A percentile compares a stretch with the other conserved stretches of the same genome.
Evolutionary conservation across 2,888 invertebrate species (phyloP).

Genomic region (Pachydiplax longipennis): DNA sequence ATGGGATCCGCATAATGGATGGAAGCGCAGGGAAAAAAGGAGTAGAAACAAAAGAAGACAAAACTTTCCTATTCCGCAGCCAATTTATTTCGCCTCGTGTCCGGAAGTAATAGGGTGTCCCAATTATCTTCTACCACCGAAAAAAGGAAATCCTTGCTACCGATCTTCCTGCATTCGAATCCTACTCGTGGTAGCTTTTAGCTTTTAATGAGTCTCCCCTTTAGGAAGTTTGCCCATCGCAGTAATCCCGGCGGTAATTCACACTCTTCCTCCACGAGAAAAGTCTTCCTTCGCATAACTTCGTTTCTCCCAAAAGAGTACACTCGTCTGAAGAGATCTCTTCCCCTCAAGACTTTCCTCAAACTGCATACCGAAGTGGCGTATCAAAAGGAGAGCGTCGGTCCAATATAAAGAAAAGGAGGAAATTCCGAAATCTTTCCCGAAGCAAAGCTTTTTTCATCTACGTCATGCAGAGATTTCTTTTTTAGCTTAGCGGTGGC

Average conservation of each 20-base stretch:
- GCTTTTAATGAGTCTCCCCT: neutral
- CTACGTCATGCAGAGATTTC: neutral
- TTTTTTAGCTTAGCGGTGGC: neutral
- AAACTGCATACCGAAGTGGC: neutral
- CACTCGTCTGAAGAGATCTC: neutral
- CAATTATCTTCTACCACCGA: neutral
- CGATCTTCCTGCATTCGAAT: neutral
- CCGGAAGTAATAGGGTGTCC: neutral
- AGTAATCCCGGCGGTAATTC: neutral
- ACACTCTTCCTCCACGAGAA: neutral
- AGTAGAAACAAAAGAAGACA: neutral
- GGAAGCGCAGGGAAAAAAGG: neutral
- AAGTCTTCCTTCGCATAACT: neutral
- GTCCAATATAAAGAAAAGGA: neutral
- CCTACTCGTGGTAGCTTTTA: neutral
- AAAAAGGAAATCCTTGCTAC: neutral
- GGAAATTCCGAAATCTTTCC: neutral
- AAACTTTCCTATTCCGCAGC: neutral
- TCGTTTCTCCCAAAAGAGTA: neutral
- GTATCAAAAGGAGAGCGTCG: neutral
- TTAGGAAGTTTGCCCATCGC: neutral
- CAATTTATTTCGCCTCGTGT: neutral
- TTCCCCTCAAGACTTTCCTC: neutral
- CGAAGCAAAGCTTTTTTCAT: neutral
- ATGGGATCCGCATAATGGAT: too few relatives aligned